Conservation (phyloP, 1,140 invertebrate genomes). For the Eubasilissa regina region DNA sequence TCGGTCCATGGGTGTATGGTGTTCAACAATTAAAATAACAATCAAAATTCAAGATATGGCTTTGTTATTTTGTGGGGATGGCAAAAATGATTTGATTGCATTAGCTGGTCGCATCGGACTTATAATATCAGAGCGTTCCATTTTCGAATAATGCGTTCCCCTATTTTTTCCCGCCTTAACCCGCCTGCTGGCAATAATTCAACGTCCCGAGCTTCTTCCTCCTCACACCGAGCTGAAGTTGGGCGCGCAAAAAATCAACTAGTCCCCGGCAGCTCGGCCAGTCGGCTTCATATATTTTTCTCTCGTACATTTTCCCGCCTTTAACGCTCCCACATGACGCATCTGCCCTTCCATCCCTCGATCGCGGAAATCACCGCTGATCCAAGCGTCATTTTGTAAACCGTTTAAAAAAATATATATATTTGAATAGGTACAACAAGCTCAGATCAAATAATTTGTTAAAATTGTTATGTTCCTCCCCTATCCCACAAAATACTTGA, state of each 20-base stretch:
- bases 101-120: neutral
- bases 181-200: slow-evolving; percentile 45
- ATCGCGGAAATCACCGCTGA: neutral
- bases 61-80: too few relatives aligned
- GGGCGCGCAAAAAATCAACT: slow-evolving; percentile 56
- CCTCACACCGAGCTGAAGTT: slow-evolving; percentile 13
- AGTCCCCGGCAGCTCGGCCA: slow-evolving; percentile 32
- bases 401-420: too few relatives aligned
- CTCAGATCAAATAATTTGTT: too few relatives aligned
- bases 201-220: slow-evolving; percentile 33
- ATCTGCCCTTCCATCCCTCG: slow-evolving; percentile 42
- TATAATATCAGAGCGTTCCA: slow-evolving; percentile 8
- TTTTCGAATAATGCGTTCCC: slow-evolving; percentile 29
- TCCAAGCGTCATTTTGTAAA: too few relatives aligned
- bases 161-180: slow-evolving; percentile 14
- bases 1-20: too few relatives aligned
- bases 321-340: slow-evolving; percentile 59
- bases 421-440: too few relatives aligned
- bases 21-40: too few relatives aligned
- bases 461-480: too few relatives aligned
- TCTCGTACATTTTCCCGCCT: slow-evolving; percentile 53
- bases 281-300: slow-evolving; percentile 57
- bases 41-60: too few relatives aligned
- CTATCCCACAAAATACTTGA: too few relatives aligned
- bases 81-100: slow-evolving; percentile 11